Conservation (phyloP, 2,888 invertebrate genomes). For the Rhagium mordax region DNA sequence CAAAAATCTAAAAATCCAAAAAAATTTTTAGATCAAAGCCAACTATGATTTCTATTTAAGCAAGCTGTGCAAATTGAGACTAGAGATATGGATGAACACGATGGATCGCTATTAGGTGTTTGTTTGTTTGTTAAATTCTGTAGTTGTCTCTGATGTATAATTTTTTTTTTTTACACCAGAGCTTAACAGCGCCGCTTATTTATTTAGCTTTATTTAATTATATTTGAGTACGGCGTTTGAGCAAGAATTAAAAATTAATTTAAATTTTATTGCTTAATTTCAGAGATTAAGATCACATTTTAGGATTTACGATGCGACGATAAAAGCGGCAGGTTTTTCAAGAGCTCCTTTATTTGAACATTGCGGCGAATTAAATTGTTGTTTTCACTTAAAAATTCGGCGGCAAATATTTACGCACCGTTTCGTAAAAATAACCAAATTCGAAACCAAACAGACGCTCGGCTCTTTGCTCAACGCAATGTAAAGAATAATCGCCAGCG, state of each 20-base stretch:
- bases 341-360: constrained; percentile 45
- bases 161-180: background rate
- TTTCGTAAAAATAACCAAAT: constrained; percentile 33
- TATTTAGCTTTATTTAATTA: constrained; percentile 32
- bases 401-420: constrained; percentile 43
- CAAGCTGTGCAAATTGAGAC: too few relatives aligned
- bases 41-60: too few relatives aligned
- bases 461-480: background rate
- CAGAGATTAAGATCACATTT: constrained; percentile 45
- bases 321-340: constrained; percentile 44
- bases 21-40: too few relatives aligned
- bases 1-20: too few relatives aligned
- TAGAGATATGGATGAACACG: too few relatives aligned
- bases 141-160: background rate
- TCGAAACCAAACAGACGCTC: background rate
- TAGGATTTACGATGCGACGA: constrained; percentile 46
- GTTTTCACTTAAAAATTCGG: constrained; percentile 42
- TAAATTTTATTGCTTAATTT: constrained; percentile 52
- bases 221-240: constrained; percentile 49
- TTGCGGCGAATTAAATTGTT: constrained; percentile 41
- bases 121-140: background rate
- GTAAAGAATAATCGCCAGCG: background rate
- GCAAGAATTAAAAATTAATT: constrained; percentile 52
- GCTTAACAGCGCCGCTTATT: constrained; percentile 7
- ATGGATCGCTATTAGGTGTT: too few relatives aligned